These are phyloP conservation scores for Campoplex nolae DNA, from an alignment of 2,888 invertebrate genomes.

Conservation along the genomic window DNA sequence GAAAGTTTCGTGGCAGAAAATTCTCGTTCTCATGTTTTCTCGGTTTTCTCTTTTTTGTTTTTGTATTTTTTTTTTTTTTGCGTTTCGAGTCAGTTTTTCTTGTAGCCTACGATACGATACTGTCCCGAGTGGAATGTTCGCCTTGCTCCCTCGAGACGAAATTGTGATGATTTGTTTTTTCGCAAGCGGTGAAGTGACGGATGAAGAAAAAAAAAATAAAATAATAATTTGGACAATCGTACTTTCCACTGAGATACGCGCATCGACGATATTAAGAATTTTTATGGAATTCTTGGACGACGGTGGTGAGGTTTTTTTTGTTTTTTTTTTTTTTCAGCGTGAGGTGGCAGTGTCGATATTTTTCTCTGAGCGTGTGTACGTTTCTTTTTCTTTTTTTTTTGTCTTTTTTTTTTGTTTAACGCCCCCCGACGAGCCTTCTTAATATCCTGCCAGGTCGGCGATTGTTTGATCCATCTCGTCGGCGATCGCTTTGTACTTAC, in stretches of 20 bases:
- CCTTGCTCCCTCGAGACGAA: slow-evolving; percentile 46
- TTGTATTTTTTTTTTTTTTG: background rate
- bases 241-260: slow-evolving; percentile 52
- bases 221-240: slow-evolving; percentile 54
- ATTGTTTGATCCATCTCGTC: slow-evolving; percentile 99
- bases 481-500: slow-evolving; percentile 99
- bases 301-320: slow-evolving; percentile 38
- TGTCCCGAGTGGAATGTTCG: slow-evolving; percentile 11
- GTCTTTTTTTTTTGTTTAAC: slow-evolving; percentile 31
- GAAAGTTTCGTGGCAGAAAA: slow-evolving; percentile 12
- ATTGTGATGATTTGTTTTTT: slow-evolving; percentile 40
- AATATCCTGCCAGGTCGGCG: slow-evolving; percentile 97
- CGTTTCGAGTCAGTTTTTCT: slow-evolving; percentile 9
- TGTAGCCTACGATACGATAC: slow-evolving; percentile 17
- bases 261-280: slow-evolving; percentile 45
- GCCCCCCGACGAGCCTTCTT: slow-evolving; percentile 77
- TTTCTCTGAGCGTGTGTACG: slow-evolving; percentile 65
- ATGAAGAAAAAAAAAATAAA: slow-evolving; percentile 35
- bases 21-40: slow-evolving; percentile 7
- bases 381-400: slow-evolving; percentile 27
- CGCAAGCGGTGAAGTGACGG: slow-evolving; percentile 55
- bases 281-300: slow-evolving; percentile 36
- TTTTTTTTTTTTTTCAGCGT: slow-evolving; percentile 64
- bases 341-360: slow-evolving; percentile 73
- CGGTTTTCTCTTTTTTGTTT: background rate